Conservation (phyloP, 2,113 vertebrate species). For the Tautogolabrus adspersus region DNA sequence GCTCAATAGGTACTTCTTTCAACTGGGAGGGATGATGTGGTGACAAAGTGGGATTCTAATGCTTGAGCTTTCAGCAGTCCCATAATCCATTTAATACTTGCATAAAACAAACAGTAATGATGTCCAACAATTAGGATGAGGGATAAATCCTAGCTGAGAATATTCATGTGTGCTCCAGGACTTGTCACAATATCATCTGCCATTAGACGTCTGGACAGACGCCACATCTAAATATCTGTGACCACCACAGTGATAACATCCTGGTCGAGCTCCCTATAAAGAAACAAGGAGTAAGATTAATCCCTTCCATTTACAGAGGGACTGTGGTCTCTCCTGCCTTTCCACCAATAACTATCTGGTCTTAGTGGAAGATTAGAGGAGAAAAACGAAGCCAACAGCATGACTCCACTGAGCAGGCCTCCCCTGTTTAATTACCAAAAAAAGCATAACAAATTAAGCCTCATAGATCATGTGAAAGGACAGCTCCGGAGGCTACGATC, state of each 20-base stretch:
- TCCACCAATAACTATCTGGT: constrained; percentile 80
- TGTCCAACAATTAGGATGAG: constrained; percentile 30
- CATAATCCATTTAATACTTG: constrained; percentile 7
- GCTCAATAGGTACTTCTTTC: background rate
- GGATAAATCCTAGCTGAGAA: constrained; percentile 33
- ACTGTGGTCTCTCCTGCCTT: constrained; percentile 60
- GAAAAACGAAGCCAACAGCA: constrained; percentile 63
- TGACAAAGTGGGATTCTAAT: constrained; percentile 12
- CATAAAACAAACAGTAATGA: constrained; percentile 34
- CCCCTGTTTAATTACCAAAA: constrained; percentile 76
- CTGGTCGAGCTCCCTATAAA: constrained; percentile 46
- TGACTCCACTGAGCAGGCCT: constrained; percentile 63
- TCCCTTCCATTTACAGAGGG: constrained; percentile 77
- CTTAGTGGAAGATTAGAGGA: constrained; percentile 75
- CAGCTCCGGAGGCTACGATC: constrained; percentile 49
- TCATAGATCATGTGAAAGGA: constrained; percentile 66
- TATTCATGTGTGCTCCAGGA: constrained; percentile 26
- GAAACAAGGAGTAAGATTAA: constrained; percentile 62
- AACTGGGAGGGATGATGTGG: constrained; percentile 24
- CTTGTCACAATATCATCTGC: constrained; percentile 46
- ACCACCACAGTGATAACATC: constrained; percentile 28
- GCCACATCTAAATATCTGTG: constrained; percentile 31
- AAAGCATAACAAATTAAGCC: constrained; percentile 73
- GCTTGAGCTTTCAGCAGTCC: constrained; percentile 5
- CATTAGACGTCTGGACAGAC: constrained; percentile 29